These are phyloP conservation scores for Labeo calbasu DNA, from an alignment of 2,797 vertebrate genomes.

Conservation along the genomic window DNA sequence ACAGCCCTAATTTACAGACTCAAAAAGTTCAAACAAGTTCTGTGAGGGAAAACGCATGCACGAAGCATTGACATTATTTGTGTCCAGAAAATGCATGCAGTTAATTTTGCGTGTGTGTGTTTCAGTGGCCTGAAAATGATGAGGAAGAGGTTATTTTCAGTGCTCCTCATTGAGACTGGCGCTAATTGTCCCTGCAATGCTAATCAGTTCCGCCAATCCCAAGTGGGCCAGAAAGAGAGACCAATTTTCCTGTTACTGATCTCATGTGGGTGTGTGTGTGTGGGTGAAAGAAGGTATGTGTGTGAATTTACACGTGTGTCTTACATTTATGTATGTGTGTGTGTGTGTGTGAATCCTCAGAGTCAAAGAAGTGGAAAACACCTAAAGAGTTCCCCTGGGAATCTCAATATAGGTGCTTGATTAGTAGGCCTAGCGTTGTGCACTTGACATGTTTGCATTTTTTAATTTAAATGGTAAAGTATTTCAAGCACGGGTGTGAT, in stretches of 20 bases:
- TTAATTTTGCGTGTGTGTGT: constrained; percentile 42
- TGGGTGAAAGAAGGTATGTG: not conserved
- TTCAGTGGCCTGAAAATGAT: constrained; percentile 52
- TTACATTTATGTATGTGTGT: constrained; percentile 4
- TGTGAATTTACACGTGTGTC: not conserved
- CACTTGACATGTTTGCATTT: constrained; percentile 33
- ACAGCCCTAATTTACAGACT: not conserved
- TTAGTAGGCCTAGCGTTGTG: constrained; percentile 36
- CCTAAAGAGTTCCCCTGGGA: constrained; percentile 21
- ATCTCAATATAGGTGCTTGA: constrained; percentile 28
- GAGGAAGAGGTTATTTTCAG: constrained; percentile 55
- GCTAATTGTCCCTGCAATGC: constrained; percentile 64
- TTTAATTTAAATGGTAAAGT: constrained; percentile 11
- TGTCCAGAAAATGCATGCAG: constrained; percentile 6
- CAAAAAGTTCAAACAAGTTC: not conserved
- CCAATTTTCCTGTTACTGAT: constrained; percentile 55
- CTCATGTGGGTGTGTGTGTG: constrained; percentile 12
- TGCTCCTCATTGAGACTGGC: constrained; percentile 51
- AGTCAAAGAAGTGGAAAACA: constrained; percentile 43
- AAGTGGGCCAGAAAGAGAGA: constrained; percentile 57
- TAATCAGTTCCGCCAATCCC: constrained; percentile 65
- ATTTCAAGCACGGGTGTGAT: constrained; percentile 13
- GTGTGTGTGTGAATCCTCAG: not conserved
- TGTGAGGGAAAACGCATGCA: not conserved
- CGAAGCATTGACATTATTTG: not conserved